These are phyloP conservation scores for Diaperis boleti DNA, from an alignment of 2,888 invertebrate species.

Conservation along the genomic window DNA sequence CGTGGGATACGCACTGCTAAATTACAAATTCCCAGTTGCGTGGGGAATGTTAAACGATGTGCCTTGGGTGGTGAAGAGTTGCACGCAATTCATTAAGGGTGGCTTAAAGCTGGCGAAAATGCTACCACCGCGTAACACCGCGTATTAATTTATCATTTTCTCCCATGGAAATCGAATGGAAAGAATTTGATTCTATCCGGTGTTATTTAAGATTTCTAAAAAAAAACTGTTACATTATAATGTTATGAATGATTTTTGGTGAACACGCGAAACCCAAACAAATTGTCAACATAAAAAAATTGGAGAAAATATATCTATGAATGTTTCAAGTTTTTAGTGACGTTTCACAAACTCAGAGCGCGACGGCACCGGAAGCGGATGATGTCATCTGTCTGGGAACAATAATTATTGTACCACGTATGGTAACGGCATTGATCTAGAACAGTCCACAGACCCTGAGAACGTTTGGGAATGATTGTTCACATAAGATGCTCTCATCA, in stretches of 20 bases:
- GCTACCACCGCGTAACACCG: conserved; percentile 6
- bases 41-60: conserved; percentile 24
- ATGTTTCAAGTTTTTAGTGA: conserved; percentile 33
- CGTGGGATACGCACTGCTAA: too few relatives aligned
- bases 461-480: too few relatives aligned
- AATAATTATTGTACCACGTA: conserved; percentile 30
- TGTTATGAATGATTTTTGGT: conserved; percentile 29
- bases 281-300: conserved; percentile 21
- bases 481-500: too few relatives aligned
- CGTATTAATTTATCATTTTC: conserved; percentile 28
- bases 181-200: conserved; percentile 24
- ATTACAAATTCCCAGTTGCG: conserved; percentile 27
- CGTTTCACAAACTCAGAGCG: conserved; percentile 24
- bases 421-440: too few relatives aligned
- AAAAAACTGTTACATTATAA: conserved; percentile 29
- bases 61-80: conserved; percentile 5
- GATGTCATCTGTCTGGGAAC: too few relatives aligned
- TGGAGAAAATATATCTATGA: conserved; percentile 23
- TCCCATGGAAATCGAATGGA: background rate
- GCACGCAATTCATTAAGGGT: conserved; percentile 25
- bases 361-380: too few relatives aligned
- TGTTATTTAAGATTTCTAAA: too few relatives aligned
- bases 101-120: conserved; percentile 7
- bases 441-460: too few relatives aligned
- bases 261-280: conserved; percentile 7